Base-by-base conservation (phyloP, 1,140 invertebrate species). In the Polypedilum vanderplanki region DNA sequence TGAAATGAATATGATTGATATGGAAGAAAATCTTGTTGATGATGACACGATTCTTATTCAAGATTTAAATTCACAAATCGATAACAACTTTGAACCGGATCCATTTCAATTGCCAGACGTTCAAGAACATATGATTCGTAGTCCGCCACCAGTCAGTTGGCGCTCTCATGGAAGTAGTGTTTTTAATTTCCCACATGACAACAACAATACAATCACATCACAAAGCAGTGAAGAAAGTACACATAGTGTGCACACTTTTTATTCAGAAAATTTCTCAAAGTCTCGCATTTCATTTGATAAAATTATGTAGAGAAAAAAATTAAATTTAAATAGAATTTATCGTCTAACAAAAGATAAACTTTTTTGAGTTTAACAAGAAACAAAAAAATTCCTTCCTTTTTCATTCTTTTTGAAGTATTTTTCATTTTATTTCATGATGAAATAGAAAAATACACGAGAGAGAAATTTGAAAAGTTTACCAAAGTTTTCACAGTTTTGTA, bases 1-100 rank as follows among this genome's bases (percentile, higher is more conserved):
- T 17, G 65, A 70, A 22, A 70, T 70, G 65, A 18, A 70, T 70
- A 70, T 70, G 65, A 70, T 70, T 12, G 65, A 70, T 20, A 70
- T 70, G 4, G 65, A 70, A 70, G 65, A 70, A 3, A 70, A 70
- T 70, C 18, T 70, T 8, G 65, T 20, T 0, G 65, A 70, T 18
- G 65, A 70, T 20, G 65, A 70, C 17, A 70, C 65, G 9, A 70
- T 70, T 18, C 18, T 70, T 7, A 70, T 70, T 70, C 65, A 70
- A 18, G 65, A 70, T 18, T 70, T 70, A 17, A 70, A 70, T 70
- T 70, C 65, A 20, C 65, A 70, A 20, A 70, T 70, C 17, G 65
- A 70, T 10, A 57, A 12, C n/a, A 18, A 18, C 20, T 70, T 70
- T 22, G 65, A 70, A 9, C 65, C 20, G 7, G 65, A 70, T 20